Percentiles rank a stretch among this genome's conserved stretches.
These are phyloP conservation scores for Anodontia alba DNA, from an alignment of 2,888 invertebrate genomes.

Conservation along the genomic window DNA sequence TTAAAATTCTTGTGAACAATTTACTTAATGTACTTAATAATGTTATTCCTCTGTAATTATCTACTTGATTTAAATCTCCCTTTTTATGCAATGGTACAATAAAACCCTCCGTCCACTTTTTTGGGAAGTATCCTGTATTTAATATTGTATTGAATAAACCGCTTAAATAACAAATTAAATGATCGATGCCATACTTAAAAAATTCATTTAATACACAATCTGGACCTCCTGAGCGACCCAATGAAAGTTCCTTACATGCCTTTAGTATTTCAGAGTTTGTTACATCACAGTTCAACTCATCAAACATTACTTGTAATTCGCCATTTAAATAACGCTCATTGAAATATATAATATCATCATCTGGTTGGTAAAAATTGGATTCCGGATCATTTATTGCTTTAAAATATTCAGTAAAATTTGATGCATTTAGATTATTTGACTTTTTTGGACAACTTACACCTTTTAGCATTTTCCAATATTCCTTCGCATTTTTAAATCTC, in stretches of 20 bases:
- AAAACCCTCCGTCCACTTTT: constrained; percentile 1
- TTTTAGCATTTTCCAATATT: constrained; percentile 19
- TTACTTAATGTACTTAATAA: background rate
- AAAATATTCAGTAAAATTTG: background rate
- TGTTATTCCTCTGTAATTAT: constrained; percentile 1
- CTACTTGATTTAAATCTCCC: background rate
- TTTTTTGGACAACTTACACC: background rate
- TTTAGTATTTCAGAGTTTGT: background rate
- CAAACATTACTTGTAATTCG: background rate
- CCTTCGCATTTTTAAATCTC: constrained; percentile 26
- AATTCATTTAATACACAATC: constrained; percentile 1
- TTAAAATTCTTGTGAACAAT: background rate
- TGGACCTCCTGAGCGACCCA: background rate
- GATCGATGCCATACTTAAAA: background rate
- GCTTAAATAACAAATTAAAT: background rate
- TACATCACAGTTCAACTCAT: background rate
- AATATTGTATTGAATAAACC: background rate
- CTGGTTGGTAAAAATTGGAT: background rate
- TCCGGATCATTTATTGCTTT: constrained; percentile 5
- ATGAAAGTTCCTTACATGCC: background rate
- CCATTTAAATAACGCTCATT: background rate
- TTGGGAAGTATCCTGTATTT: background rate
- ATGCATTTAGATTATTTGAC: background rate
- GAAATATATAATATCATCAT: background rate
- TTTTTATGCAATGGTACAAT: background rate